A percentile compares a stretch with the other conserved stretches of the same genome.
Evolutionary conservation across 2,113 vertebrate species (phyloP).

Genomic region (Romanogobio albipinnatus): DNA sequence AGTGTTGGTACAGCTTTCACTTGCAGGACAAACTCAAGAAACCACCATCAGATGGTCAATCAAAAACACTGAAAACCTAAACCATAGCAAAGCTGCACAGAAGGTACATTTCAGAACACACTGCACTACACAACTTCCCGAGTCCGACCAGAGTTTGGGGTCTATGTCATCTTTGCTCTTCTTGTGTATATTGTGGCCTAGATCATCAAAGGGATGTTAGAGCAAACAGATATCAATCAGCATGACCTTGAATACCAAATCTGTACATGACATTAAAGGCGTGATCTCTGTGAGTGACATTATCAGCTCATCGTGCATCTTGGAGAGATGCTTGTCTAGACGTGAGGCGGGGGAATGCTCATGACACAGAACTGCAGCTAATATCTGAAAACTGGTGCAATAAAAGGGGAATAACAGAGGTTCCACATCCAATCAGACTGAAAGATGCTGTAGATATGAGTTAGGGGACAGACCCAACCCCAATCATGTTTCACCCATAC

Average conservation of each 20-base stretch:
- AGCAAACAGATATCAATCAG: conserved; percentile 14
- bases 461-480: conserved; percentile 6
- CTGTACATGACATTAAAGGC: conserved; percentile 16
- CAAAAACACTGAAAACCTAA: background rate
- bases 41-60: background rate
- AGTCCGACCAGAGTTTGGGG: background rate
- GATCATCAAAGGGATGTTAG: background rate
- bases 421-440: conserved; percentile 36
- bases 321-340: conserved; percentile 25
- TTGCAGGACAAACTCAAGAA: background rate
- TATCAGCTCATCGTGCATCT: conserved; percentile 1
- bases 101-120: background rate
- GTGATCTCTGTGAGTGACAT: background rate
- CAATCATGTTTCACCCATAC: background rate
- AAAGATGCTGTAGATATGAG: conserved; percentile 27
- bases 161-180: background rate
- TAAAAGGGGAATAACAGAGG: background rate
- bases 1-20: background rate
- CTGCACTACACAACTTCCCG: no score
- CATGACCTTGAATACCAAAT: background rate
- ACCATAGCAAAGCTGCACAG: background rate
- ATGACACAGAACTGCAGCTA: conserved; percentile 17
- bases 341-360: conserved; percentile 16
- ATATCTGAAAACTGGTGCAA: conserved; percentile 6
- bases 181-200: background rate